phyloP scores from a whole-genome alignment of 2,888 invertebrate species.

The Trichogramma evanescens region DNA sequence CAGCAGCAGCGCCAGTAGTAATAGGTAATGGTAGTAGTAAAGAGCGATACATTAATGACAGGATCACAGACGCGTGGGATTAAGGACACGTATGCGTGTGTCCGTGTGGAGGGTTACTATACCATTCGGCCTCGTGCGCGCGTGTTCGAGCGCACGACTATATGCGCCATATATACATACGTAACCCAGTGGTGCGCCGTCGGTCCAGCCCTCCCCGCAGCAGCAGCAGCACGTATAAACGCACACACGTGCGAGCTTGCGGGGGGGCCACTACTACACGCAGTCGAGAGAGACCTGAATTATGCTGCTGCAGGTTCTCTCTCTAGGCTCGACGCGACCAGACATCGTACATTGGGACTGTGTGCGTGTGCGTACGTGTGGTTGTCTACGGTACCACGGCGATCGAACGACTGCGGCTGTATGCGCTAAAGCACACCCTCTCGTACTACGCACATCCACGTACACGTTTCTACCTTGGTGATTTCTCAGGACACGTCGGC shows the following conservation, averaged over 20 bases:
- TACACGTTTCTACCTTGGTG: conserved; percentile 31
- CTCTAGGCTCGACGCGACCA: too few species aligned
- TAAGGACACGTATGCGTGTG: conserved; percentile 8
- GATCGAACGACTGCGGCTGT: too few species aligned
- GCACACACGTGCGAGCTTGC: too few species aligned
- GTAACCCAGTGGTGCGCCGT: too few species aligned
- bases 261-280: too few species aligned
- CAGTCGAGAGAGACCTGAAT: too few species aligned
- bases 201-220: too few species aligned
- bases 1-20: conserved; percentile 1
- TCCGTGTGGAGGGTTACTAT: background rate
- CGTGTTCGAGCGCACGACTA: too few species aligned
- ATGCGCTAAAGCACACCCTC: conserved; percentile 13
- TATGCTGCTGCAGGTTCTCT: too few species aligned
- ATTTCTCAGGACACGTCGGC: conserved; percentile 27
- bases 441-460: conserved; percentile 9
- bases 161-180: too few species aligned
- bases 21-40: conserved; percentile 14
- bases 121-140: too few species aligned
- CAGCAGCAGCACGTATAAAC: too few species aligned
- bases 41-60: conserved; percentile 40
- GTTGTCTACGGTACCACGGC: background rate
- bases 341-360: background rate
- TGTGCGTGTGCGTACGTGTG: background rate
- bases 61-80: conserved; percentile 21